phyloP scores from a whole-genome alignment of 1,140 invertebrate genomes.

The Chionoecetes opilio region DNA sequence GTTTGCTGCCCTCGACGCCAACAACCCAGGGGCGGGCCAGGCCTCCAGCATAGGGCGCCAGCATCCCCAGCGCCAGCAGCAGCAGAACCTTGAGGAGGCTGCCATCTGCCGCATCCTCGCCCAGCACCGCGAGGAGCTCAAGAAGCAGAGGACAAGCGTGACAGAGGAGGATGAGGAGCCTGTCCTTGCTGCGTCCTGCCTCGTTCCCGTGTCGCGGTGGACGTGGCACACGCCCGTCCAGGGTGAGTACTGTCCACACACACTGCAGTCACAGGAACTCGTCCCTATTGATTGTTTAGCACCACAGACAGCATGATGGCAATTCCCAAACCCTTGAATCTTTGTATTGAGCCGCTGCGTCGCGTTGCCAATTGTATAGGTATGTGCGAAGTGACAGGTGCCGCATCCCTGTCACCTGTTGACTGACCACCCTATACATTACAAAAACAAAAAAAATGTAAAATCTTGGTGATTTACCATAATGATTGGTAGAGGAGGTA shows the following conservation, averaged over 20 bases:
- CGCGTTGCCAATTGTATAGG: too few species aligned
- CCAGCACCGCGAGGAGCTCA: conserved; percentile 77
- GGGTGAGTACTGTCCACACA: conserved; percentile 59
- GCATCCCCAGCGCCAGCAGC: conserved; percentile 51
- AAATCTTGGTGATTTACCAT: too few species aligned
- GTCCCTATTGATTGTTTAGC: background rate
- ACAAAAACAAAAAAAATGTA: too few species aligned
- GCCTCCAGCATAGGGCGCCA: conserved; percentile 35
- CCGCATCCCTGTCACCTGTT: too few species aligned
- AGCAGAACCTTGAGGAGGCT: conserved; percentile 73
- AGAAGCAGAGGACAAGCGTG: conserved; percentile 49
- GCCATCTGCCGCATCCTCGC: conserved; percentile 81
- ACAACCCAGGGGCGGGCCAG: conserved; percentile 3
- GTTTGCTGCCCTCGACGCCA: conserved; percentile 74
- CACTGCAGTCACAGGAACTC: background rate
- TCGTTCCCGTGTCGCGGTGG: conserved; percentile 57
- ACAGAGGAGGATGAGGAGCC: background rate
- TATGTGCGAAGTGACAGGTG: too few species aligned
- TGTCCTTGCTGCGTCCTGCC: background rate
- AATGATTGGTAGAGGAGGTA: too few species aligned
- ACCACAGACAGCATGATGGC: background rate
- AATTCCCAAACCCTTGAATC: background rate
- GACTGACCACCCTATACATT: too few species aligned
- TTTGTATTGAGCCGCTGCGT: too few species aligned
- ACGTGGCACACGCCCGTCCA: conserved; percentile 68